Conservation (phyloP, 2,888 invertebrate genomes). For the Drosophila borealis region DNA sequence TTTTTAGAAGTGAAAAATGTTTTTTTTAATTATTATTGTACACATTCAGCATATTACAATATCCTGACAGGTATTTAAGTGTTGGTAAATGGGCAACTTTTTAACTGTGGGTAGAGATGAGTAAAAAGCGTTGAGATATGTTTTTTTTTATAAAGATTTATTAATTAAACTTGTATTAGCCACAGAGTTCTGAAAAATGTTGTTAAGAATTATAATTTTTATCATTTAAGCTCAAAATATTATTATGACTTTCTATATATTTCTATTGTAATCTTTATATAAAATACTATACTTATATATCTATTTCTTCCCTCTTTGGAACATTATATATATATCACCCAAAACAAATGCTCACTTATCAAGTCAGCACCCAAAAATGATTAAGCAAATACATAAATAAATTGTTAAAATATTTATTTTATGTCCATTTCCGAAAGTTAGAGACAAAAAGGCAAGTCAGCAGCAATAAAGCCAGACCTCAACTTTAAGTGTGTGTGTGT, state of each 20-base stretch:
- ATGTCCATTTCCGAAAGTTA: not conserved
- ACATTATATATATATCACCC: not conserved
- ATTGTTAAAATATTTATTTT: constrained; percentile 64
- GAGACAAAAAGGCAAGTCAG: constrained; percentile 24
- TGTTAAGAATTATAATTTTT: too few relatives aligned
- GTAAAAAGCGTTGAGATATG: not conserved
- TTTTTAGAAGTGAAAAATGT: too few relatives aligned
- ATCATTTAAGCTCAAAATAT: too few relatives aligned
- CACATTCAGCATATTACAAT: not conserved
- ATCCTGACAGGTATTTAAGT: constrained; percentile 1
- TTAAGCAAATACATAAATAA: constrained; percentile 57
- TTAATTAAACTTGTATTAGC: too few relatives aligned
- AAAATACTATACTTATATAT: too few relatives aligned
- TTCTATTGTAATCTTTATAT: too few relatives aligned
- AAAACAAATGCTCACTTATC: constrained; percentile 19
- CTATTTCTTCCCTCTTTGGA: too few relatives aligned
- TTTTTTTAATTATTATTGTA: too few relatives aligned
- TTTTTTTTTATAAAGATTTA: too few relatives aligned
- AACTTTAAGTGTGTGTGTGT: constrained; percentile 6
- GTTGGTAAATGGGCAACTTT: constrained; percentile 5
- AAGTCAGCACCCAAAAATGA: constrained; percentile 33
- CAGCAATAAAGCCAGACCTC: constrained; percentile 8
- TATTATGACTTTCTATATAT: too few relatives aligned
- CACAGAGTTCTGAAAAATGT: too few relatives aligned
- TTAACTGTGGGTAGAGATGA: not conserved